These are phyloP conservation scores for Schlechtendalia chinensis DNA, from an alignment of 1,140 invertebrate species.

Conservation along the genomic window DNA sequence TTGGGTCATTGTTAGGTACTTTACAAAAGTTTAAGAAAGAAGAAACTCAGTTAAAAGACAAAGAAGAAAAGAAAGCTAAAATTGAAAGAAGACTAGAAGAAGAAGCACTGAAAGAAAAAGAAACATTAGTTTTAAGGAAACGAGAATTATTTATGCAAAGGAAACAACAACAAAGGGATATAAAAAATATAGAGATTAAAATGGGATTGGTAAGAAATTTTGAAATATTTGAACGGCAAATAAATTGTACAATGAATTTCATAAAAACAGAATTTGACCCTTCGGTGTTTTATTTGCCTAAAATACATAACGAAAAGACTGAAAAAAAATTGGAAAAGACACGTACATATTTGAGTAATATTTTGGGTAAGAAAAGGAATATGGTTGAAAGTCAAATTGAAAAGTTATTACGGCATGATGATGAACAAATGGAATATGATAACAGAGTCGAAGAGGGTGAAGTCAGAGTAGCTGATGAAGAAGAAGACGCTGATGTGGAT, in stretches of 20 bases:
- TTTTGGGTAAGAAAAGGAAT: constrained; percentile 38
- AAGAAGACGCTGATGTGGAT: constrained; percentile 45
- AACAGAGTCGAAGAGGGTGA: constrained; percentile 27
- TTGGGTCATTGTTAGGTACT: constrained; percentile 89
- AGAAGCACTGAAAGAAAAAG: constrained; percentile 81
- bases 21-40: constrained; percentile 93
- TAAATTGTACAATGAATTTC: constrained; percentile 74
- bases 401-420: constrained; percentile 23
- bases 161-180: constrained; percentile 83
- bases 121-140: constrained; percentile 78
- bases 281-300: constrained; percentile 83
- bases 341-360: constrained; percentile 38
- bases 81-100: constrained; percentile 93
- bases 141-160: constrained; percentile 81
- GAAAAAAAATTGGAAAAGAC: constrained; percentile 58
- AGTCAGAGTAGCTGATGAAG: constrained; percentile 39
- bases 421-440: constrained; percentile 44
- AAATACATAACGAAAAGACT: constrained; percentile 64
- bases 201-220: constrained; percentile 83
- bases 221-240: constrained; percentile 81
- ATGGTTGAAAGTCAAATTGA: constrained; percentile 46
- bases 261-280: constrained; percentile 86
- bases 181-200: constrained; percentile 86
- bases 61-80: constrained; percentile 80
- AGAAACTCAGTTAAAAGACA: constrained; percentile 79